Evolutionary conservation across 2,888 invertebrate species (phyloP), one percentile per base, ranked within the genome.

Genomic region (Polydrusus tereticollis): DNA sequence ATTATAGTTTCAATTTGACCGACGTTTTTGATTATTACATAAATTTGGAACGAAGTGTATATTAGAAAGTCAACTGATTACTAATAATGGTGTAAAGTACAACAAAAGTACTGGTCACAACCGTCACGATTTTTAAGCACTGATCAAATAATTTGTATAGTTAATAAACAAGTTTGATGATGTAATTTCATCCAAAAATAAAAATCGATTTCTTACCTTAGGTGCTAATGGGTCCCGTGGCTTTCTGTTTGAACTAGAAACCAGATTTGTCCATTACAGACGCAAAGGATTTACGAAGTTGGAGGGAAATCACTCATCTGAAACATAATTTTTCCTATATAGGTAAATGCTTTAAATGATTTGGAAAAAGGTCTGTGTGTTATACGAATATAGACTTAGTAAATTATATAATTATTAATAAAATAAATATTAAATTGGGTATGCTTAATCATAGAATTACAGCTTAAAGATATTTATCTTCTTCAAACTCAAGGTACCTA

Each of bases 221-320:
- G 59, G 65, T 52, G 71, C 41, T 71, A 65, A 65, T 71, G 50
- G 36, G 59, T 71, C 65, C 57, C 58, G 71, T 65, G 71, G 71
- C 71, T 71, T 59, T 58, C 50, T 71, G 50, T 65, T 65, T 71
- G 57, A 23, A 65, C 66, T 71, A 71, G 59, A 50, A 65, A 66
- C 71, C 59, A 71, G 66, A 52, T 63, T 63, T 57, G 45, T 69
- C 69, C 69, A 69, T 69, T 69, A 69, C 69, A 55, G 23, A 63
- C 29, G 47, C 21, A 38, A 59, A 16, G 23, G 47, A 1, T 45
- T 18, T 23, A 26, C 43, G 8, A 43, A 14, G 20, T 38, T 58
- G 8, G 33, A 5, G 36, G 20, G 55, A 5, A 14, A 20, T 4
- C 8, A 6, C 14, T 38, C 20, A 36, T 58, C 58, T 58, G 58